Percentiles rank a stretch among this genome's conserved stretches.
Conservation (phyloP, 2,113 vertebrate species). For the Anolis carolinensis region DNA sequence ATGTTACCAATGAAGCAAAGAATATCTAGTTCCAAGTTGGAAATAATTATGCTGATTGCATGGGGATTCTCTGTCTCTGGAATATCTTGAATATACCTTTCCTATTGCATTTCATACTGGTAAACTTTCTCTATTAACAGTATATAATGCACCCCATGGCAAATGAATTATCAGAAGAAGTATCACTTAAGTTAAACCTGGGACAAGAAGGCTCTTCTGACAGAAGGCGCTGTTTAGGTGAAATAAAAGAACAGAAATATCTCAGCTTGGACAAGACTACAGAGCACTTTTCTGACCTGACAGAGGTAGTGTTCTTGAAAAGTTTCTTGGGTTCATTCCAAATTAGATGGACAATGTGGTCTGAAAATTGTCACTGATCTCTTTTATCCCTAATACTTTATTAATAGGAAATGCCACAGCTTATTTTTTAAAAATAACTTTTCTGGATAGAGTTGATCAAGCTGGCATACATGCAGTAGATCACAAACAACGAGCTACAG, state of each 20-base stretch:
- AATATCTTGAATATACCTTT: not conserved
- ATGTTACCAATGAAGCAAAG: not conserved
- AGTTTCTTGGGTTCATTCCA: not conserved
- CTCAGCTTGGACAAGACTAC: slow-evolving; percentile 64
- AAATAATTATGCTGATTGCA: not conserved
- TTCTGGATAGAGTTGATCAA: not conserved
- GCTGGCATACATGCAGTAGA: not conserved
- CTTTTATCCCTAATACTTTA: not conserved
- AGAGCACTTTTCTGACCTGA: slow-evolving; percentile 79
- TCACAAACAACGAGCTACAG: not conserved
- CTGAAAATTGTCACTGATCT: not conserved
- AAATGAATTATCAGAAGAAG: slow-evolving; percentile 84
- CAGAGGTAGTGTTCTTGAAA: slow-evolving; percentile 10
- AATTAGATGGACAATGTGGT: not conserved
- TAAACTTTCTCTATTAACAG: slow-evolving; percentile 55
- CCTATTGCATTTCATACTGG: not conserved
- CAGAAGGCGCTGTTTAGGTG: slow-evolving; percentile 51
- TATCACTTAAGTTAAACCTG: slow-evolving; percentile 83
- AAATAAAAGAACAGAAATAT: slow-evolving; percentile 56
- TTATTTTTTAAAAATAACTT: not conserved
- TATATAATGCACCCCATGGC: slow-evolving; percentile 69
- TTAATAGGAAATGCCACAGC: not conserved
- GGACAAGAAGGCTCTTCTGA: slow-evolving; percentile 67
- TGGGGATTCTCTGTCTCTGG: not conserved
- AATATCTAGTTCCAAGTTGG: not conserved